These are phyloP conservation scores for Tichodroma muraria DNA, from an alignment of 2,113 vertebrate species.

Conservation along the genomic window DNA sequence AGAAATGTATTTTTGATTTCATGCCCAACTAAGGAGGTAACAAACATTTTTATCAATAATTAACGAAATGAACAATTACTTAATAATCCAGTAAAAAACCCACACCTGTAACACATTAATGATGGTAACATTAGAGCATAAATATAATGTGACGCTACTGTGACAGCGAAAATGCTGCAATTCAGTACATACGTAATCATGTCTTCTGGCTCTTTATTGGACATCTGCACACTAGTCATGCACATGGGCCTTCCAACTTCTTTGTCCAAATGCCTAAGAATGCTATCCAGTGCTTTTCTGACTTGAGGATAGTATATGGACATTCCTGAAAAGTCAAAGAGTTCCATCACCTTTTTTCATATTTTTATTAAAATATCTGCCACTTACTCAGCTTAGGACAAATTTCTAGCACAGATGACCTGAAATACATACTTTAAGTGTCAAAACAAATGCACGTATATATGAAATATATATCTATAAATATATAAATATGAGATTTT, in stretches of 20 bases:
- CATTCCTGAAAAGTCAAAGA: conserved; percentile 80
- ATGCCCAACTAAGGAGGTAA: background rate
- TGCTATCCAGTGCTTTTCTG: conserved; percentile 93
- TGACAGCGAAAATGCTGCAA: background rate
- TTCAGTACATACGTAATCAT: conserved; percentile 91
- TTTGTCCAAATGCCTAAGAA: conserved; percentile 95
- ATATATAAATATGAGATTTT: background rate
- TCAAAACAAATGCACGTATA: background rate
- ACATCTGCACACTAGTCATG: conserved; percentile 98
- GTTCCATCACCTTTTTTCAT: background rate
- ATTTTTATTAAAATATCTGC: background rate
- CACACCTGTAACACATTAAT: background rate
- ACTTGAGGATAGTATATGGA: conserved; percentile 98
- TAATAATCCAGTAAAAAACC: background rate
- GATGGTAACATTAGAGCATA: background rate
- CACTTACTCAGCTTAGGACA: background rate
- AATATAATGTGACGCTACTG: accelerated
- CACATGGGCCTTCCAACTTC: conserved; percentile 98
- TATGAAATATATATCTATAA: background rate
- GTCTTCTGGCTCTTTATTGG: conserved; percentile 98
- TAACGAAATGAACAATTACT: background rate
- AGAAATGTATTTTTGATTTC: background rate
- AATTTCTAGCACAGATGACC: background rate
- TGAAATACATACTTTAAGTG: background rate
- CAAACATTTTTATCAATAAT: background rate